Evolutionary conservation across 2,797 vertebrate species (phyloP), one percentile per base, ranked within the genome.

Genomic region (Channa striata): DNA sequence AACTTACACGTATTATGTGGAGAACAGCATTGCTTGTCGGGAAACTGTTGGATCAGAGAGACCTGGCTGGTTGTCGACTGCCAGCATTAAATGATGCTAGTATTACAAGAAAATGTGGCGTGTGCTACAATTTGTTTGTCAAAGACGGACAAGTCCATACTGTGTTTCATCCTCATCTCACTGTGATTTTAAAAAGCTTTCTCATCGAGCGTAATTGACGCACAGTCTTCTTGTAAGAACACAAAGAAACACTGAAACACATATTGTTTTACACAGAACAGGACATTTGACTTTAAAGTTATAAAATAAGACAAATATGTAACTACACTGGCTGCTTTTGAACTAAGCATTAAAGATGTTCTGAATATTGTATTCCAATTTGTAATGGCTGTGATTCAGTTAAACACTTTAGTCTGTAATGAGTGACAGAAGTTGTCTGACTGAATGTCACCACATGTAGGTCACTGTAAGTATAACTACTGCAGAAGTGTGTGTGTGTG

Each of bases 51-150:
- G 23, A 52, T 62, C 46, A 37, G 36, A 66, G 36, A 25, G 12
- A 34, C 39, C n/a, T 21, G 16, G 11, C 0, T 13, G 25, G 20
- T 25, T 65, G 62, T 71, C 60, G 43, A 37, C n/a, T 4, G 58
- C 68, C 48, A 60, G 37, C 34, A 59, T 59, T 21, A 57, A 37
- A 46, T 56, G 21, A 57, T 72, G 43, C 6, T 33, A 46, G 42
- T 37, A 3, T n/a, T 53, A 40, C 42, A 49, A 19, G 19, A 20
- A 17, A 23, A 54, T 14, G 7, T 17, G 11, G 48, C 25, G 33
- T 46, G 36, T 39, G 16, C 49, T 39, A 10, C 48, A 42, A 33
- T 36, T 14, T 51, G 59, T 53, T 30, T 20, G 44, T 33, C 39
- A 66, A 58, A 36, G 40, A 42, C 4, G 16, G 40, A 42, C 40